Evolutionary conservation across 2,113 vertebrate species (phyloP), one percentile per base, ranked within the genome.

Genomic region (Plectropomus leopardus): DNA sequence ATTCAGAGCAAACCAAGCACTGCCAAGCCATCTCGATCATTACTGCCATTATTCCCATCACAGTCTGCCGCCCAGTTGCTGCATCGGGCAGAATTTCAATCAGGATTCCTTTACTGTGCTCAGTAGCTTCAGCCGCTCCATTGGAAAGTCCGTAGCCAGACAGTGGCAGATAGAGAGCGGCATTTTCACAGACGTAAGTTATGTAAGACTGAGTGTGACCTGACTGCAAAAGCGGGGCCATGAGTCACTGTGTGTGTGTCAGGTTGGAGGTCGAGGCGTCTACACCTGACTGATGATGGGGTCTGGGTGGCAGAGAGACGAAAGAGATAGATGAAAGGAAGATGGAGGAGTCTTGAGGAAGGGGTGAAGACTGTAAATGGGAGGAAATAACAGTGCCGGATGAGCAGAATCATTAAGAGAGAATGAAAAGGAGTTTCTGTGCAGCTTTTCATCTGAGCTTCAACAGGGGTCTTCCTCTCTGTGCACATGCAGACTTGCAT

Each of bases 251-350:
- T 64, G 59, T 64, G 59, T 30, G 11, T 90, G 69, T 80, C 81
- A 76, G 61, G 36, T 26, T 64, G 53, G 58, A 89, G 87, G 87
- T 78, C 55, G 67, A 78, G 80, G 80, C 34, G 40, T 73, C 78
- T 47, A 14, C 32, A 70, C 50, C 79, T 80, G 72, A 83, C 26
- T 67, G 68, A 82, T 92, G 79, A 86, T 71, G 61, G 47, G 15
- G 4, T 54, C 66, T 64, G 72, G 42, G 44, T 78, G 76, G 47
- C 72, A 76, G 64, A 13, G 21, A 80, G 86, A 77, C 50, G 66
- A 48, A 77, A 55, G 60, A 40, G 36, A 40, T 48, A 66, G 77
- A 90, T 91, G 48, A 88, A 89, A 83, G 82, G 72, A 83, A 82
- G 71, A 65, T 48, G 40, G 65, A 68, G 17, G 14, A 53, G 34